phyloP scores from a whole-genome alignment of 35 echinoderm and acorn worm genomes.

The Anneissia japonica region DNA sequence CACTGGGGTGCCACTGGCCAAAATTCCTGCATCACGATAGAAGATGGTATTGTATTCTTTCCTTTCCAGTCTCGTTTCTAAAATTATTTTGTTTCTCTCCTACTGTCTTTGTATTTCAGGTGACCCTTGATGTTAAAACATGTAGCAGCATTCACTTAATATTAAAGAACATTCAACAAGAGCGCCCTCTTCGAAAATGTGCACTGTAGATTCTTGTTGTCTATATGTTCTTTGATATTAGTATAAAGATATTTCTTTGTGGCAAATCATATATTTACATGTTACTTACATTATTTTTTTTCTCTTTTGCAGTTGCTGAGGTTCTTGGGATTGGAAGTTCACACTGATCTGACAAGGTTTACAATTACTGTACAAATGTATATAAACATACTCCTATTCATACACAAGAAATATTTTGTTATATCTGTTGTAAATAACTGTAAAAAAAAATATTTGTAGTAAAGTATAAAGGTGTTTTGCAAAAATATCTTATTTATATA shows the following conservation, averaged over 20 bases:
- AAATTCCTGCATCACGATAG: not conserved
- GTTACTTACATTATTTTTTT: not conserved
- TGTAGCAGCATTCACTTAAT: too few relatives aligned
- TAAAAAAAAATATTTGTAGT: not conserved
- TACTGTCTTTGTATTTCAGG: not conserved
- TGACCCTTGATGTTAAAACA: not conserved
- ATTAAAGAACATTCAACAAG: too few relatives aligned
- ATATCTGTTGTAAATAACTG: not conserved
- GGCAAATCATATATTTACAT: too few relatives aligned
- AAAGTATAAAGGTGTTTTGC: not conserved
- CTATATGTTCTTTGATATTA: too few relatives aligned
- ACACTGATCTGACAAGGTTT: not conserved
- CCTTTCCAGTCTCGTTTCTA: not conserved
- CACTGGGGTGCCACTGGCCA: not conserved
- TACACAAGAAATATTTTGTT: not conserved
- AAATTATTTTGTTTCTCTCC: not conserved
- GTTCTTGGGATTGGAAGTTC: not conserved
- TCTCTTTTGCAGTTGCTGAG: not conserved
- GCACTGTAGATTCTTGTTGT: too few relatives aligned
- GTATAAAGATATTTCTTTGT: too few relatives aligned
- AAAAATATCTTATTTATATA: not conserved
- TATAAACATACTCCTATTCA: not conserved
- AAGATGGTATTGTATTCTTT: not conserved
- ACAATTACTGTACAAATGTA: not conserved
- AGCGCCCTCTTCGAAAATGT: too few relatives aligned